Evolutionary conservation across 2,888 invertebrate genomes (phyloP).

Genomic region (Callinectes sapidus): DNA sequence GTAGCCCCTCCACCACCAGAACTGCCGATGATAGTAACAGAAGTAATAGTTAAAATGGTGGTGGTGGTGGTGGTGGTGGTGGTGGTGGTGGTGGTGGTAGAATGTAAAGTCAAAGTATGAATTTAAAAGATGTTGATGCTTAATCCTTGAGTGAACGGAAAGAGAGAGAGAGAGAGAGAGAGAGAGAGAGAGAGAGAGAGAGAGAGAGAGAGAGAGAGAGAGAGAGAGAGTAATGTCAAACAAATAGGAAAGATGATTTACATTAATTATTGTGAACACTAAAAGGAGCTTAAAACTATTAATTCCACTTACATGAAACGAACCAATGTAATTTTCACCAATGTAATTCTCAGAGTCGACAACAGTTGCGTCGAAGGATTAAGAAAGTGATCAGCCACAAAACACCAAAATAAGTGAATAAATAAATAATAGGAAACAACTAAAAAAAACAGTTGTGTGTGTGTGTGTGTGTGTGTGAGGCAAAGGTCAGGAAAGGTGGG

Average conservation of each 20-base stretch:
- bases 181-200: neutral
- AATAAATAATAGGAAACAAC: too few relatives aligned
- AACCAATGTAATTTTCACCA: too few relatives aligned
- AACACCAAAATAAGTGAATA: too few relatives aligned
- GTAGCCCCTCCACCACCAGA: too few relatives aligned
- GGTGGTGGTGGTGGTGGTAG: neutral
- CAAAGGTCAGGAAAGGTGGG: neutral
- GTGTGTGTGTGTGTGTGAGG: slow-evolving; percentile 13
- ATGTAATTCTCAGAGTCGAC: too few relatives aligned
- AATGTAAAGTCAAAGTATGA: neutral
- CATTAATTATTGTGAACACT: too few relatives aligned
- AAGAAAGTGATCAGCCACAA: too few relatives aligned
- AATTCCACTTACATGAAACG: too few relatives aligned
- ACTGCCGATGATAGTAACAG: neutral
- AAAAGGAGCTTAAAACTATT: too few relatives aligned
- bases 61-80: slow-evolving; percentile 18
- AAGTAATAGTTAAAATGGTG: neutral
- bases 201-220: neutral
- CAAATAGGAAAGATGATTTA: too few relatives aligned
- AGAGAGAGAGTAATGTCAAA: neutral
- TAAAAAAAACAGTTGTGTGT: neutral
- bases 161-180: neutral
- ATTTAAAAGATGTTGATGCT: neutral
- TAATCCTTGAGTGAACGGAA: neutral
- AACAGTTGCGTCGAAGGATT: too few relatives aligned